These are phyloP conservation scores for Sphaerodactylus townsendi DNA, from an alignment of 2,113 vertebrate genomes.

Conservation along the genomic window DNA sequence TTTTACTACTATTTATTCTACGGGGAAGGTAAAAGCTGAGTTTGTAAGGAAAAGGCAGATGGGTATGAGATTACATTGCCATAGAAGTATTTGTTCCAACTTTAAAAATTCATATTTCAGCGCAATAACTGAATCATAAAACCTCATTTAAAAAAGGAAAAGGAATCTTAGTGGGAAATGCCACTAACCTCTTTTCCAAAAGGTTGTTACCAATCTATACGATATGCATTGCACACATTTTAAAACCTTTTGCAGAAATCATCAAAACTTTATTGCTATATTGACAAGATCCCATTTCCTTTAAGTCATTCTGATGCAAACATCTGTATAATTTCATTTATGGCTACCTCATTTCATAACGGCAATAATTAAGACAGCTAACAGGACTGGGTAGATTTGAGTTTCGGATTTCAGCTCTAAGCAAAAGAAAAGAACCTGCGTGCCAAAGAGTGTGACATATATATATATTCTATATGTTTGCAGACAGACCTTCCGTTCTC, in stretches of 20 bases:
- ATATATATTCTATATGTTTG: not conserved
- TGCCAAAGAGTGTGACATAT: no score
- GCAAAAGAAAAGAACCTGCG: no score
- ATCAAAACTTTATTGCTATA: not conserved
- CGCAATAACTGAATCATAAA: not conserved
- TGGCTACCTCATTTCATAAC: not conserved
- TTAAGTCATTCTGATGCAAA: not conserved
- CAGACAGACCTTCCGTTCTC: not conserved
- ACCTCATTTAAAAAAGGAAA: not conserved
- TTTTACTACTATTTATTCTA: no score
- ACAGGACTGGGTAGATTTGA: not conserved
- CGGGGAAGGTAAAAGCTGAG: not conserved
- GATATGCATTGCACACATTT: not conserved
- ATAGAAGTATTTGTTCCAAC: not conserved
- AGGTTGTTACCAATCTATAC: not conserved
- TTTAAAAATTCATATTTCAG: slow-evolving; percentile 18
- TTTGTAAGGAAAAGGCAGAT: slow-evolving; percentile 3
- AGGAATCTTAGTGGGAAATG: not conserved
- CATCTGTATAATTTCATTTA: not conserved
- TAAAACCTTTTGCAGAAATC: not conserved
- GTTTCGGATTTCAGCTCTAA: not conserved
- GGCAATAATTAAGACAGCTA: not conserved
- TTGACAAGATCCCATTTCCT: not conserved
- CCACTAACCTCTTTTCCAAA: not conserved
- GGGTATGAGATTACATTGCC: not conserved